Evolutionary conservation across 2,888 invertebrate genomes (phyloP).

Genomic region (Strigamia transsilvanica): DNA sequence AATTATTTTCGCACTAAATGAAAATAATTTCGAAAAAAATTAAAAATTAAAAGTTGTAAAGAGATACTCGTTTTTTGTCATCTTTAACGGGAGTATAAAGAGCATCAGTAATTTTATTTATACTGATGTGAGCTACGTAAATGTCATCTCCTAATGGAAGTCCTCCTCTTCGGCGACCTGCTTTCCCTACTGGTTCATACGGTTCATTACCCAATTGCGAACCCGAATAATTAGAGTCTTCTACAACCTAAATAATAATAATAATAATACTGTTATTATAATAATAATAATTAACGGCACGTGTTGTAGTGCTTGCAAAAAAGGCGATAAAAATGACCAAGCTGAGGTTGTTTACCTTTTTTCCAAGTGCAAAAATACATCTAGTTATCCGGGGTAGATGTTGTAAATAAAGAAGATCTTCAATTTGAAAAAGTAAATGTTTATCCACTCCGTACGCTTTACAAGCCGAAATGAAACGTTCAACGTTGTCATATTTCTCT

Average conservation of each 20-base stretch:
- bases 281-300: not conserved
- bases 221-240: conserved; percentile 58
- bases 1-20: no score
- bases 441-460: conserved; percentile 58
- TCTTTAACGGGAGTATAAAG: conserved; percentile 56
- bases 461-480: conserved; percentile 55
- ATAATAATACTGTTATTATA: not conserved
- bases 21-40: not conserved
- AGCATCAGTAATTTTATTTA: conserved; percentile 58
- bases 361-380: conserved; percentile 59
- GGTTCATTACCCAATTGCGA: conserved; percentile 59
- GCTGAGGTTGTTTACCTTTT: conserved; percentile 56
- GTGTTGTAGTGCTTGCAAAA: not conserved
- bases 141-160: conserved; percentile 60
- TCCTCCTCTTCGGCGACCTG: conserved; percentile 58
- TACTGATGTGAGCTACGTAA: conserved; percentile 59
- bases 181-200: conserved; percentile 59
- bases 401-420: conserved; percentile 58
- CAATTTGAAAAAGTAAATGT: conserved; percentile 58
- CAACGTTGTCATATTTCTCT: conserved; percentile 56
- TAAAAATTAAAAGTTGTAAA: conserved; percentile 54
- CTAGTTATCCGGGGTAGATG: conserved; percentile 59
- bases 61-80: conserved; percentile 53
- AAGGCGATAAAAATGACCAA: not conserved
- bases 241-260: conserved; percentile 56